phyloP scores from a whole-genome alignment of 2,888 invertebrate species.

The Melangyna quadrimaculata region DNA sequence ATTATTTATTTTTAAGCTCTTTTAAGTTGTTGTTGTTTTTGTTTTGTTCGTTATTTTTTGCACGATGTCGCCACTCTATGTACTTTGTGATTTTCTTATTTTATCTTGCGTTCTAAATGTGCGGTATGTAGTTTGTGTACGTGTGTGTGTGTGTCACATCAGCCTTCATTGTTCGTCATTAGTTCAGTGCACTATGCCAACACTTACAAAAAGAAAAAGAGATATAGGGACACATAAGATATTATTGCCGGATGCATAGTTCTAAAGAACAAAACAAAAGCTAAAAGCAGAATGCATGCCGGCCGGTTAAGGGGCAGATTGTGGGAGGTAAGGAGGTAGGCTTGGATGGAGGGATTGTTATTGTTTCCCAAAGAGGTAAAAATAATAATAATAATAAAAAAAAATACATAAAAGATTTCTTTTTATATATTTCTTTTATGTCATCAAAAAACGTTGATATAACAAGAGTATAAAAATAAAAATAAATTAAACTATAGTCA shows the following conservation, averaged over 20 bases:
- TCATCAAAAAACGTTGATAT: constrained; percentile 24
- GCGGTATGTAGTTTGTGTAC: neutral
- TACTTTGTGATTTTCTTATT: neutral
- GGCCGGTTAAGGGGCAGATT: neutral
- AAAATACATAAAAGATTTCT: neutral
- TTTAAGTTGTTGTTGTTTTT: neutral
- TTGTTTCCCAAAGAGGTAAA: constrained; percentile 5
- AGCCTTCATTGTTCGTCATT: constrained; percentile 59
- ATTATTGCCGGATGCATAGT: constrained; percentile 65
- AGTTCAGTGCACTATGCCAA: constrained; percentile 68
- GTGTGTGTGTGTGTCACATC: neutral
- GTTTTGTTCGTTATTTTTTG: neutral
- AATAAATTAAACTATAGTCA: neutral
- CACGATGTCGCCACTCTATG: neutral
- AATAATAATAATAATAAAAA: neutral
- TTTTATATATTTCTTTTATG: neutral
- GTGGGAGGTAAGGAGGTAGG: too few relatives aligned
- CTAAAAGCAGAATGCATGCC: neutral
- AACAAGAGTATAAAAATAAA: neutral
- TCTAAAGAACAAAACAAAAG: constrained; percentile 11
- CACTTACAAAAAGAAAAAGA: constrained; percentile 5
- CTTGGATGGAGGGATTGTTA: neutral
- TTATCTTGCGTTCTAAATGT: constrained; percentile 5
- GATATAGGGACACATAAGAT: constrained; percentile 9
- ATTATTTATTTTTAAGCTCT: constrained; percentile 67